These are phyloP conservation scores for Mobula hypostoma DNA, from an alignment of 2,113 vertebrate genomes.

Conservation along the genomic window DNA sequence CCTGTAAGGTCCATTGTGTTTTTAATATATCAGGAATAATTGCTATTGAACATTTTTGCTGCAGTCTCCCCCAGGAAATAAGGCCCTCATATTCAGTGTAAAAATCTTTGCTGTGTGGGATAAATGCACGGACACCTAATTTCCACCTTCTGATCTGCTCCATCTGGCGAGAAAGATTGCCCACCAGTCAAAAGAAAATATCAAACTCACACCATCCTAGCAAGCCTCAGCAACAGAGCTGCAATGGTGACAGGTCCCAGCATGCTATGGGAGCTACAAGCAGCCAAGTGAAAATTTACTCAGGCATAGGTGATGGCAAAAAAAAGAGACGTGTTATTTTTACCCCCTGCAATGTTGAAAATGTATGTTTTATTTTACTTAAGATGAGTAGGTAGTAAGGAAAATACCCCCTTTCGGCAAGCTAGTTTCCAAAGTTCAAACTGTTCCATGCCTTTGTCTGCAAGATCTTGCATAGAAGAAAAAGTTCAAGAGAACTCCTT, in stretches of 20 bases:
- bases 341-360: conserved; percentile 13
- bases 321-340: conserved; percentile 19
- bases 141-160: conserved; percentile 69
- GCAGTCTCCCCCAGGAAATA: conserved; percentile 48
- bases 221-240: conserved; percentile 45
- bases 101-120: conserved; percentile 54
- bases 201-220: conserved; percentile 56
- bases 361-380: not conserved
- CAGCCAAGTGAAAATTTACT: conserved; percentile 64
- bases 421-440: not conserved
- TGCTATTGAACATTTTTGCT: conserved; percentile 49
- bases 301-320: conserved; percentile 38
- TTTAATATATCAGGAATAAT: conserved; percentile 58
- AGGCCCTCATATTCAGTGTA: conserved; percentile 45
- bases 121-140: conserved; percentile 67
- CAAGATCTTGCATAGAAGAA: not conserved
- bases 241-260: conserved; percentile 51
- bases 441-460: not conserved
- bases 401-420: not conserved
- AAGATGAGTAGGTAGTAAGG: not conserved
- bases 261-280: conserved; percentile 55
- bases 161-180: conserved; percentile 74
- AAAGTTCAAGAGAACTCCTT: not conserved
- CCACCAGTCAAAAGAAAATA: conserved; percentile 59
- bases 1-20: conserved; percentile 49